phyloP scores from a whole-genome alignment of 2,797 vertebrate genomes.

The Eurystomus glaucurus region DNA sequence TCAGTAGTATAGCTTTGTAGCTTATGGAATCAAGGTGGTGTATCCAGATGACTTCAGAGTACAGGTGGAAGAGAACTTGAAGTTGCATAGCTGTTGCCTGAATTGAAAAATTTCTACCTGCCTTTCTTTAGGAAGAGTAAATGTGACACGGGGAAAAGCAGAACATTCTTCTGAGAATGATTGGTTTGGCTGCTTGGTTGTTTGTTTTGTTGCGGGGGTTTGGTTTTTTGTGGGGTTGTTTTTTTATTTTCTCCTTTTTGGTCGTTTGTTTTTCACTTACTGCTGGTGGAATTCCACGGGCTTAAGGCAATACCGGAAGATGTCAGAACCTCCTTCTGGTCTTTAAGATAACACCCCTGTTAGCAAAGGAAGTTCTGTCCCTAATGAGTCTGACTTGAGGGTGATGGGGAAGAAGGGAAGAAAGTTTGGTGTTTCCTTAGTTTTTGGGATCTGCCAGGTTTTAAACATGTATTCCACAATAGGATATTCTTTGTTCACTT shows the following conservation, averaged over 20 bases:
- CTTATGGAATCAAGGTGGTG: not conserved
- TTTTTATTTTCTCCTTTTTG: not conserved
- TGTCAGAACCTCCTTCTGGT: not conserved
- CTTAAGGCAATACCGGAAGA: not conserved
- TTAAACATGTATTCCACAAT: not conserved
- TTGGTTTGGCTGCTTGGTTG: not conserved
- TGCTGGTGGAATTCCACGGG: not conserved
- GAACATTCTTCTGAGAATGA: not conserved
- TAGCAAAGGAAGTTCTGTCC: not conserved
- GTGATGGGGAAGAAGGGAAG: not conserved
- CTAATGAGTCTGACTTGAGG: not conserved
- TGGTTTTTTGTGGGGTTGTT: not conserved
- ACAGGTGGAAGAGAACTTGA: not conserved
- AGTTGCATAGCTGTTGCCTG: not conserved
- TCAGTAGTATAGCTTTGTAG: not conserved
- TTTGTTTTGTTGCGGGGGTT: not conserved
- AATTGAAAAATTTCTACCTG: not conserved
- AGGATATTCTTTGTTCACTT: not conserved
- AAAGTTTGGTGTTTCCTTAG: not conserved
- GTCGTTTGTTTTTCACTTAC: not conserved
- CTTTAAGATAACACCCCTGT: not conserved
- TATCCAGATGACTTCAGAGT: not conserved
- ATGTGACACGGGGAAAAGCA: not conserved
- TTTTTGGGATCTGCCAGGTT: not conserved
- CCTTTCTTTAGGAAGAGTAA: not conserved